Conservation (phyloP, 2,113 vertebrate species). For the Scomber colias region DNA sequence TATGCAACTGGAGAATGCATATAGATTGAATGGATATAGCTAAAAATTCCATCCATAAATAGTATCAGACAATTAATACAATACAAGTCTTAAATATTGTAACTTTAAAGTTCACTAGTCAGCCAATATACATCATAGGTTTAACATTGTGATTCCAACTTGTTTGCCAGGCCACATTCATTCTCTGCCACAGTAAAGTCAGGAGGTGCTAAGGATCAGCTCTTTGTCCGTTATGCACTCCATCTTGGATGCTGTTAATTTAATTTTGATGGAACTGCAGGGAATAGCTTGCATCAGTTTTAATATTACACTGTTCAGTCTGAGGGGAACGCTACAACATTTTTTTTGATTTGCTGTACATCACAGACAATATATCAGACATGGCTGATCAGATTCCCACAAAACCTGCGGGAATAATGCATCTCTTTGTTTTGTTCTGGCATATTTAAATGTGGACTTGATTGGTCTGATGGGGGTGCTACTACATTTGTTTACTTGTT, state of each 20-base stretch:
- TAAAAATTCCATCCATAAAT: too few species aligned
- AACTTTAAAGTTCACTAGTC: not conserved
- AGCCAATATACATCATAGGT: not conserved
- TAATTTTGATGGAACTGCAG: constrained; percentile 63
- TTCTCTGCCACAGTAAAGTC: constrained; percentile 26
- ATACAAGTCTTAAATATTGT: too few species aligned
- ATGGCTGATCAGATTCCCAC: constrained; percentile 37
- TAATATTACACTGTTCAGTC: constrained; percentile 42
- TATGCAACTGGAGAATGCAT: too few species aligned
- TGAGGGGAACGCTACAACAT: constrained; percentile 33
- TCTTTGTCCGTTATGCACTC: constrained; percentile 24
- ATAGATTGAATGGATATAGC: too few species aligned
- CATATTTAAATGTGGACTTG: constrained; percentile 65
- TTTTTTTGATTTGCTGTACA: constrained; percentile 53
- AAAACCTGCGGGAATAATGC: constrained; percentile 55
- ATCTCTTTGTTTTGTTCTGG: constrained; percentile 60
- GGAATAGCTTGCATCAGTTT: constrained; percentile 57
- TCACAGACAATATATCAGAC: constrained; percentile 47
- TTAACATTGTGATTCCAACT: not conserved
- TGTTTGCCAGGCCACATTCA: not conserved
- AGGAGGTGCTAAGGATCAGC: constrained; percentile 19
- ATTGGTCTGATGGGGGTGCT: constrained; percentile 65
- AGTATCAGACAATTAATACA: too few species aligned
- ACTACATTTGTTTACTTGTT: constrained; percentile 66
- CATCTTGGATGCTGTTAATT: constrained; percentile 47